Evolutionary conservation across 2,113 vertebrate species (phyloP), one percentile per base, ranked within the genome.

Genomic region (Prunella himalayana): DNA sequence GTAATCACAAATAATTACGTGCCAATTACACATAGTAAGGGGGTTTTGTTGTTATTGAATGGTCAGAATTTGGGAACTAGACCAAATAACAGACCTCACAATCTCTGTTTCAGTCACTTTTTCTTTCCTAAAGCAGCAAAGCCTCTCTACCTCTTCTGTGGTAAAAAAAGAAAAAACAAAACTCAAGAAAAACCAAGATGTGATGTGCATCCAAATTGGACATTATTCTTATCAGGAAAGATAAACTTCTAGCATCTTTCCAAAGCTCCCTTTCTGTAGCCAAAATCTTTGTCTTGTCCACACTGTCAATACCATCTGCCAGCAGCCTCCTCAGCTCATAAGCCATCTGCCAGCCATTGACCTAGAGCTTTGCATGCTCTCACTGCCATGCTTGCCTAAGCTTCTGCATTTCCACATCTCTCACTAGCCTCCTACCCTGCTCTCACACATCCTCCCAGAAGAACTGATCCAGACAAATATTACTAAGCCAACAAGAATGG

Each of bases 281-380:
- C 97, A 97, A 97, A 97, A 96, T 95, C 97, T 94, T 76, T 82
- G 97, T 97, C 98, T 98, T 97, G 97, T 97, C 98, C 96, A 97
- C 97, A 97, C 97, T 97, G 97, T 97, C 96, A 97, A 81, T 95
- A 97, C 98, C 97, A 98, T 98, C 98, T 98, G 98, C 96, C 98
- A 97, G 96, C 83, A 93, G 85, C 95, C 95, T 89, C 90, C 85
- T 95, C 94, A 95, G 97, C 97, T 97, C 97, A 92, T 90, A 83
- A 95, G 88, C 98, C 98, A 98, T 98, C 98, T 98, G 98, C 97
- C 97, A 97, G 97, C 95, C 95, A 94, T 95, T 97, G 97, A 98
- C 98, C 98, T 95, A 22, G 90, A 92, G 97, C 91, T 95, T 94
- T 94, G 89, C 86, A 30, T 95, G 70, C 95, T 96, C 96, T 82